Evolutionary conservation across 2,113 vertebrate species (phyloP), one percentile per base, ranked within the genome.

Genomic region (Blennius ocellaris): DNA sequence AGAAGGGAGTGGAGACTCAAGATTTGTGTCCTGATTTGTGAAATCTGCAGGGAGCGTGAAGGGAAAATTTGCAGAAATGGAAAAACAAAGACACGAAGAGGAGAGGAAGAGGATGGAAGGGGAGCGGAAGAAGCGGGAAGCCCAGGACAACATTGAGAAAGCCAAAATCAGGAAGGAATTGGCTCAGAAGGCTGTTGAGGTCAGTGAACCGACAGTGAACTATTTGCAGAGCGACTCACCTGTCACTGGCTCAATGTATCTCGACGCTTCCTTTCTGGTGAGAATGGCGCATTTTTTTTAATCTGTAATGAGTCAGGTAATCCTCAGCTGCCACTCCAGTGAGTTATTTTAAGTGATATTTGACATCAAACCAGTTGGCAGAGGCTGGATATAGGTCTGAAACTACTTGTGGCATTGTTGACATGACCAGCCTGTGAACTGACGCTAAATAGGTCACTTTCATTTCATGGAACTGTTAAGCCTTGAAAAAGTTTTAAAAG

Each of bases 1-100:
- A 37, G 17, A 14, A 49, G 39, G 15, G 44, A 30, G 30, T 12
- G 7, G 41, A 58, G 15, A 60, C 55, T 81, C 41, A 85, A 60
- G 50, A 57, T 17, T 71, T 17, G 40, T 59, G 30, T 44, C 55
- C 57, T 73, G 7, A 44, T 75, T 6, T 74, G 55, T 73, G 53
- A 58, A 48, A 73, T 85, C 63, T 76, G 70, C 90, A 99, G 98
- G 98, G 69, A 99, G 97, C 0, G 98, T 99, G 57, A 99, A 98
- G 90, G 98, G 98, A 69, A 99, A 95, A 78, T 99, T 99, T 92
- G 97, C 94, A 61, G 98, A 96, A 92, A 99, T 99, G 98, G 98
- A 98, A 86, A 99, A 98, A 72, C 96, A 97, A 86, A 94, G 97
- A 77, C 95, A 98, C 78, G 97, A 97, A 73, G 97, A 88, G 72